phyloP scores from a whole-genome alignment of 2,113 vertebrate species.

The Onychostoma macrolepis region DNA sequence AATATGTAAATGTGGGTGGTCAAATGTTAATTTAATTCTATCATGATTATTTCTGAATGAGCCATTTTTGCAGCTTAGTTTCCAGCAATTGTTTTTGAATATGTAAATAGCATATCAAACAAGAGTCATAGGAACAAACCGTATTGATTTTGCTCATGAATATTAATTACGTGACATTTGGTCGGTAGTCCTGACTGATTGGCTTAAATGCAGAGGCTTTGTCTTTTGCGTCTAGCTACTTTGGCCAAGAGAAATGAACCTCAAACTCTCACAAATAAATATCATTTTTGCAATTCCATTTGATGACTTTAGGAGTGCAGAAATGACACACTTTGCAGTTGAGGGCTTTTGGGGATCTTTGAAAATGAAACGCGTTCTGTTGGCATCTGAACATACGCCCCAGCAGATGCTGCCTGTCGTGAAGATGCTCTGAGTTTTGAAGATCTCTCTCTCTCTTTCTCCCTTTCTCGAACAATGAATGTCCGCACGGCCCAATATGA shows the following conservation, averaged over 20 bases:
- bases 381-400: slow-evolving; percentile 12
- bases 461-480: neutral
- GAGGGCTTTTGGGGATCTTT: neutral
- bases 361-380: neutral
- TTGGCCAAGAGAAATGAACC: neutral
- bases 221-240: neutral
- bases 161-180: neutral
- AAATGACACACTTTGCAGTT: neutral
- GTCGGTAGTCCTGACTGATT: neutral
- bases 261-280: neutral
- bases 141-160: neutral
- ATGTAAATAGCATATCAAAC: neutral
- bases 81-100: neutral
- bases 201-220: neutral
- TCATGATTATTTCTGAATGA: neutral
- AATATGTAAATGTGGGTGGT: neutral
- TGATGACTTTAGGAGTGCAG: neutral
- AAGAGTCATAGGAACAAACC: neutral
- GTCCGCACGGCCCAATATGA: neutral
- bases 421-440: slow-evolving; percentile 22
- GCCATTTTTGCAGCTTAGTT: neutral
- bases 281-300: neutral
- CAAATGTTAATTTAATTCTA: neutral
- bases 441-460: slow-evolving; percentile 17
- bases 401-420: slow-evolving; percentile 39